phyloP scores from a whole-genome alignment of 2,888 invertebrate genomes.

The Nymphalis polychloros region DNA sequence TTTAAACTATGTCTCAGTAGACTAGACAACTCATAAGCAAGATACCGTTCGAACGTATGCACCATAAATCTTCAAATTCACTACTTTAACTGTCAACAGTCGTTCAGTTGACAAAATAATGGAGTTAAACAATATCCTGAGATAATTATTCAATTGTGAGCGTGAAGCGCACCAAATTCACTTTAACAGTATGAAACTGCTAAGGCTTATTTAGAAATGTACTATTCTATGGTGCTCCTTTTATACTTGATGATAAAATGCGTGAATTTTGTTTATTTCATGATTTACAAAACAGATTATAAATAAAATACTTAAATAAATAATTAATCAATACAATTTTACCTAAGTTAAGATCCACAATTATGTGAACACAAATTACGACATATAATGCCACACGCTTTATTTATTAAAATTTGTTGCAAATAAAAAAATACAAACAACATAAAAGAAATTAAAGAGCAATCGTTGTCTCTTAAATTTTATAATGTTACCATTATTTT shows the following conservation, averaged over 20 bases:
- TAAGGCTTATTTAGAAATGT: neutral
- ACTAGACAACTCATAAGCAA: conserved; percentile 9
- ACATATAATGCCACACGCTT: no score
- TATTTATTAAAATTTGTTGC: no score
- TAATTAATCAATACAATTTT: neutral
- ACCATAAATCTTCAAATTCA: conserved; percentile 66
- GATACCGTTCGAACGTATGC: conserved; percentile 40
- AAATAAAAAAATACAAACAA: no score
- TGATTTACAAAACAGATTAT: no score
- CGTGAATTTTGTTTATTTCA: no score
- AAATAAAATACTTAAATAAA: neutral
- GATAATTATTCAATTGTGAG: conserved; percentile 58
- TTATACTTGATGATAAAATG: no score
- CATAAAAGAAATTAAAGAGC: no score
- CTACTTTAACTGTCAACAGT: conserved; percentile 62
- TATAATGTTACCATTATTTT: no score
- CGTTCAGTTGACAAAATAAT: conserved; percentile 66
- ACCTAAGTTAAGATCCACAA: no score
- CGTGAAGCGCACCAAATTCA: conserved; percentile 42
- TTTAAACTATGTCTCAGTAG: neutral
- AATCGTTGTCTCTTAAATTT: no score
- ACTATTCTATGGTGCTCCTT: no score
- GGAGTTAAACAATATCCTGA: conserved; percentile 58
- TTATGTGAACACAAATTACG: no score
- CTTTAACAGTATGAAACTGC: conserved; percentile 19